Conservation (phyloP, 2,113 vertebrate species). For the Oreotrochilus melanogaster region DNA sequence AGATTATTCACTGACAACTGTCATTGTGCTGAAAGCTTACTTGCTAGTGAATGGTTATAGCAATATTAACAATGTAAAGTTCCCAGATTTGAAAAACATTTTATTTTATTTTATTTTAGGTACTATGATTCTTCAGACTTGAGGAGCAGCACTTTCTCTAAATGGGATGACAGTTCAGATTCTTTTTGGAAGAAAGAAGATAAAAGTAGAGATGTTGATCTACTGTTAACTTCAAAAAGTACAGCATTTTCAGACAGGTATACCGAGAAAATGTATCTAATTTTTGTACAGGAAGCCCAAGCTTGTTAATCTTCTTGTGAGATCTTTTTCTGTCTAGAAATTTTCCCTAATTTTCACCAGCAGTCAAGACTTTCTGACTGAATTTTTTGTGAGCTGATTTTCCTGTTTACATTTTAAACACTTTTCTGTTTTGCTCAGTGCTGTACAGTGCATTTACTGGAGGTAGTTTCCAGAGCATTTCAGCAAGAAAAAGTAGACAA, state of each 20-base stretch:
- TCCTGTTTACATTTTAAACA: background rate
- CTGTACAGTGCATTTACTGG: background rate
- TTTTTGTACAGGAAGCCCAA: background rate
- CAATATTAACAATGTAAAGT: background rate
- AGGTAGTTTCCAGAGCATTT: background rate
- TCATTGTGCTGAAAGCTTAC: background rate
- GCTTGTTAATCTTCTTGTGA: background rate
- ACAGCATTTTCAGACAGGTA: conserved; percentile 85
- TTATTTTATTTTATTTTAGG: conserved; percentile 51
- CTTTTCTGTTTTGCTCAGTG: background rate
- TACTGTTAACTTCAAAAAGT: conserved; percentile 75
- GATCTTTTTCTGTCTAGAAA: background rate
- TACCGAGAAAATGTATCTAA: background rate
- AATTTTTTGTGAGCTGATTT: background rate
- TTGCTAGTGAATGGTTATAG: background rate
- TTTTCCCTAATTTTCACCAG: background rate
- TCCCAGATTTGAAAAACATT: background rate
- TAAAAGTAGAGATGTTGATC: conserved; percentile 78
- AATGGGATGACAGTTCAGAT: conserved; percentile 83
- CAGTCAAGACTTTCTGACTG: background rate
- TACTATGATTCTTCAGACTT: conserved; percentile 81
- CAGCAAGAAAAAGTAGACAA: background rate
- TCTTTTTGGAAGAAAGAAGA: conserved; percentile 85
- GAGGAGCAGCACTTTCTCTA: conserved; percentile 78
- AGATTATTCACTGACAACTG: background rate